These are phyloP conservation scores for Psammodynastes pulverulentus DNA, from an alignment of 2,113 vertebrate species.

Conservation along the genomic window DNA sequence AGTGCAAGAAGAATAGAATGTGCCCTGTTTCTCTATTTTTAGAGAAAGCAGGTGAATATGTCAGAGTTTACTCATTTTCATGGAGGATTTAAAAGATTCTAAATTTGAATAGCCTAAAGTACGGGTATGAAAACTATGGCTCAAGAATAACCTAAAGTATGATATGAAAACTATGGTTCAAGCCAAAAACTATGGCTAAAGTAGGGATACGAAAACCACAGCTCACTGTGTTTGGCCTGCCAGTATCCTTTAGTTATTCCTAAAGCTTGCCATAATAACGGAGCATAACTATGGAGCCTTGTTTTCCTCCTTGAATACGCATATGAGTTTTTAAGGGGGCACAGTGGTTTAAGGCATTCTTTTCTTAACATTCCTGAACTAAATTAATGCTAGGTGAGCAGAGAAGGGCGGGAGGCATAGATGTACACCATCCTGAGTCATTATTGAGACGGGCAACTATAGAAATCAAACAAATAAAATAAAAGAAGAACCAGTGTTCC, in stretches of 20 bases:
- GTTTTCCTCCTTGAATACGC: background rate
- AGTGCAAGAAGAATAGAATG: slow-evolving; percentile 23
- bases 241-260: background rate
- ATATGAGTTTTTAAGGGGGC: background rate
- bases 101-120: background rate
- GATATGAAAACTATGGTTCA: background rate
- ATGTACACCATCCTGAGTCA: background rate
- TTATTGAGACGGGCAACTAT: background rate
- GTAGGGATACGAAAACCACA: background rate
- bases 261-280: background rate
- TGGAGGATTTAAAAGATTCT: background rate
- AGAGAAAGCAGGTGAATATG: background rate
- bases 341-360: background rate
- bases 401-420: background rate
- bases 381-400: background rate
- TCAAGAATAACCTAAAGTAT: background rate
- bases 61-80: background rate
- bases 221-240: background rate
- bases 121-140: background rate
- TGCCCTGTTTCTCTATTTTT: background rate
- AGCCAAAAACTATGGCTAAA: background rate
- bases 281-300: background rate
- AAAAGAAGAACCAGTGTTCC: background rate
- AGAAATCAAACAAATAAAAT: background rate
- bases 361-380: background rate